Evolutionary conservation across 2,888 invertebrate species (phyloP).

Genomic region (Temnothorax ravouxi): DNA sequence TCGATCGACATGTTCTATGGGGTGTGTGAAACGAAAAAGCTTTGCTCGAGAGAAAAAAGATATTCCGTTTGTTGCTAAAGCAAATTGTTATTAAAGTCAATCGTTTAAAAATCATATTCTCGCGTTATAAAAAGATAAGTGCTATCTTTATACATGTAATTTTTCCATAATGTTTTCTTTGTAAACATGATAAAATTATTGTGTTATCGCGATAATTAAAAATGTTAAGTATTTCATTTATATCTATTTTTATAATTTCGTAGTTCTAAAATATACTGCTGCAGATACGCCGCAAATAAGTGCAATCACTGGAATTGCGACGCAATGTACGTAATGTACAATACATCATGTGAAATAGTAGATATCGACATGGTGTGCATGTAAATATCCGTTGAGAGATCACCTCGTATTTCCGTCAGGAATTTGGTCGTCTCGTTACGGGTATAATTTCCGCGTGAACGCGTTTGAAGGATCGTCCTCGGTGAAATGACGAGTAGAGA

Average conservation of each 20-base stretch:
- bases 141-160: neutral
- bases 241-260: neutral
- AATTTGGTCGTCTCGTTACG: conserved; percentile 28
- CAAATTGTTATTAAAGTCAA: neutral
- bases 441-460: conserved; percentile 37
- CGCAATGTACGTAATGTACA: neutral
- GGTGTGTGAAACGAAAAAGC: neutral
- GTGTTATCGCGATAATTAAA: neutral
- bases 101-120: neutral
- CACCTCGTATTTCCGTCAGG: conserved; percentile 11
- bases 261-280: neutral
- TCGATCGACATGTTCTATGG: conserved; percentile 59
- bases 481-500: neutral
- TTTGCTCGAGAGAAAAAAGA: neutral
- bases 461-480: conserved; percentile 16
- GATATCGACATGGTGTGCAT: neutral
- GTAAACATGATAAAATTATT: neutral
- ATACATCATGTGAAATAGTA: neutral
- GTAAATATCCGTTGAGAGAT: conserved; percentile 17
- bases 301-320: neutral
- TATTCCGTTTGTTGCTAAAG: neutral
- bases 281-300: neutral
- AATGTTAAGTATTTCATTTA: neutral
- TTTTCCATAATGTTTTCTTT: neutral
- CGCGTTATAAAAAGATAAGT: neutral